Evolutionary conservation across 2,888 invertebrate species (phyloP), one percentile per base, ranked within the genome.

Genomic region (Aphidoletes aphidimyza): DNA sequence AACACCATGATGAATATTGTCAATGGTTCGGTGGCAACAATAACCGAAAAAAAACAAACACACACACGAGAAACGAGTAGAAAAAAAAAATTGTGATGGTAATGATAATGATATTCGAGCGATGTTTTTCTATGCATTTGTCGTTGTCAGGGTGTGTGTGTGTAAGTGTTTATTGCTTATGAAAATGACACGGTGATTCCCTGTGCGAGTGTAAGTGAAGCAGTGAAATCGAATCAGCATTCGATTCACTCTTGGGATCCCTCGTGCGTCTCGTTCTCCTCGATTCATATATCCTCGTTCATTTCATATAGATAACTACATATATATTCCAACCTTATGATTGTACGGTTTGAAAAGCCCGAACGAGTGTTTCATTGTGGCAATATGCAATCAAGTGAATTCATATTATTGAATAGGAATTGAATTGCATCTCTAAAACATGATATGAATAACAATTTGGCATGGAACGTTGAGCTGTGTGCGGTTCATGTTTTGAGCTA

Each of bases 381-480:
- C 37, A 37, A 81, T 81, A 81, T 81, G 81, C 37, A 81, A 81
- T 81, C 81, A 81, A 81, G 81, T 37, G 81, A 81, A 81, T 81
- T 81, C 81, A 81, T 81, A 81, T 81, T 81, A 81, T 81, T 81
- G 81, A 81, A 81, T 81, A 81, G 81, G 37, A 81, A 81, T 81
- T 81, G 81, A 81, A 81, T 81, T 81, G 81, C 81, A 81, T 81
- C 81, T 81, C 37, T 81, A 37, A 22, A 81, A 37, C 81, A 36
- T 81, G 81, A 37, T 81, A 81, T 81, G 81, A 81, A 81, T 81
- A 81, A 81, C 81, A 81, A 81, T 81, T 81, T 81, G 19, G 22
- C 30, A 14, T 14, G 26, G 9, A 30, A 69, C 17, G 69, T 30
- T 69, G 30, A 26, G 69, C 69, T 2, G 30, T 26, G 22, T 8